phyloP scores from a whole-genome alignment of 2,797 vertebrate genomes.

The Spondyliosoma cantharus region DNA sequence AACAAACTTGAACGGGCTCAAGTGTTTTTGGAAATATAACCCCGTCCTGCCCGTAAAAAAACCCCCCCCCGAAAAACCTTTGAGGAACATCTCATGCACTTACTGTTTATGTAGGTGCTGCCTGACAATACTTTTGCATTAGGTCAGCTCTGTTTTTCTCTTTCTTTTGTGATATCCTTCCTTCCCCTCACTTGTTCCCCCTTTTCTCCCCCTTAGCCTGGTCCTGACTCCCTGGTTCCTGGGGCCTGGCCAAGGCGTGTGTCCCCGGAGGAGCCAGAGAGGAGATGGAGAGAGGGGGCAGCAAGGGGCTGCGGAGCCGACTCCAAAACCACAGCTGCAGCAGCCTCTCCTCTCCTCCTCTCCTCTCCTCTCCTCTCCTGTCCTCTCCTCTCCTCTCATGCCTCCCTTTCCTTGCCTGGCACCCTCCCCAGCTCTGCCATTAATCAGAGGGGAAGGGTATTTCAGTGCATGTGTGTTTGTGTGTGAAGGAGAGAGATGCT shows the following conservation, averaged over 20 bases:
- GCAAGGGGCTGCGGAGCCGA: constrained; percentile 81
- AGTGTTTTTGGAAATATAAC: constrained; percentile 37
- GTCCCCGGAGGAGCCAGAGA: constrained; percentile 85
- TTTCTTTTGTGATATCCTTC: constrained; percentile 76
- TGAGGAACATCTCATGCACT: constrained; percentile 42
- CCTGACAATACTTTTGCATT: constrained; percentile 67
- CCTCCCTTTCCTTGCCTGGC: constrained; percentile 83
- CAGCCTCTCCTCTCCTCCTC: constrained; percentile 58
- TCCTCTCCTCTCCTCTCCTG: constrained; percentile 11
- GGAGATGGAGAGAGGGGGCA: constrained; percentile 84
- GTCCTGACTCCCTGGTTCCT: constrained; percentile 85
- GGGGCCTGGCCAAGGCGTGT: constrained; percentile 84
- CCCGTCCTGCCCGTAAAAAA: constrained; percentile 2
- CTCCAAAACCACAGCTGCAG: constrained; percentile 90
- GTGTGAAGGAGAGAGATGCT: constrained; percentile 64
- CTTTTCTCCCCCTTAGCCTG: constrained; percentile 80
- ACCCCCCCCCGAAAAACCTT: constrained; percentile 40
- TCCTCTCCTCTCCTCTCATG: constrained; percentile 44
- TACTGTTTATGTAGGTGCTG: constrained; percentile 63
- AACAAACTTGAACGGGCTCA: constrained; percentile 31
- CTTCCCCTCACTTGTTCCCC: constrained; percentile 73
- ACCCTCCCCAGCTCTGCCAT: constrained; percentile 87
- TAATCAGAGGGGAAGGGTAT: constrained; percentile 84
- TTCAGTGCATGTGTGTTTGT: constrained; percentile 62
- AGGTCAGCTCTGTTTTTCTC: constrained; percentile 70